Conservation (phyloP, 2,888 invertebrate species). For the Teleiodes luculella region DNA sequence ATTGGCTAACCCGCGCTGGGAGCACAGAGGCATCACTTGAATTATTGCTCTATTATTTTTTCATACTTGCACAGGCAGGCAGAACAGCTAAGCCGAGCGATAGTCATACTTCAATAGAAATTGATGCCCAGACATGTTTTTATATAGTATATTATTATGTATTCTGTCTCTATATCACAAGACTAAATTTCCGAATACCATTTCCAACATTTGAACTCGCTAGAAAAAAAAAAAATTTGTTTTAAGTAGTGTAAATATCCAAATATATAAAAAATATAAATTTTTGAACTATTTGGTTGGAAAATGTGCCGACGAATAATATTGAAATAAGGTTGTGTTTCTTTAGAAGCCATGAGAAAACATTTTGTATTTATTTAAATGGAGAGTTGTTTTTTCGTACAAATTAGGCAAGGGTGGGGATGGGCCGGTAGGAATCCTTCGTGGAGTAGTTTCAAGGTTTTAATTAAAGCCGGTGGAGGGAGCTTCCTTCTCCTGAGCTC, state of each 20-base stretch:
- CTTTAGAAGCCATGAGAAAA: neutral
- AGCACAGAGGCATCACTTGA: constrained; percentile 65
- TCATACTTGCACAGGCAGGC: constrained; percentile 24
- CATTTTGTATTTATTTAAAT: neutral
- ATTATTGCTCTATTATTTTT: constrained; percentile 55
- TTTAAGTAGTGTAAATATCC: too few relatives aligned
- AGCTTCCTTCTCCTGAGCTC: constrained; percentile 43
- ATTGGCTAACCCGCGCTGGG: constrained; percentile 69
- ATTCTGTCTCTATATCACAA: too few relatives aligned
- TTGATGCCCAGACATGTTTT: constrained; percentile 11
- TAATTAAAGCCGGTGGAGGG: constrained; percentile 52
- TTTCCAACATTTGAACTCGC: too few relatives aligned
- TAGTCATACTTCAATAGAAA: constrained; percentile 42
- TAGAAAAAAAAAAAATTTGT: too few relatives aligned
- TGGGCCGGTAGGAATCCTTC: constrained; percentile 34
- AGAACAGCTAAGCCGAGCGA: neutral
- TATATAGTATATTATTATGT: too few relatives aligned
- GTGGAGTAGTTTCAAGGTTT: constrained; percentile 36
- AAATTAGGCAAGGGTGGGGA: constrained; percentile 27
- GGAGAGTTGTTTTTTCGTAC: neutral
- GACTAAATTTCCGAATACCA: too few relatives aligned
- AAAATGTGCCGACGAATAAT: too few relatives aligned
- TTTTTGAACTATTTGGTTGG: too few relatives aligned
- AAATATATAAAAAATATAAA: too few relatives aligned
- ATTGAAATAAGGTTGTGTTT: too few relatives aligned